phyloP scores from a whole-genome alignment of 2,888 invertebrate genomes.

The Sclerodermus sp. region DNA sequence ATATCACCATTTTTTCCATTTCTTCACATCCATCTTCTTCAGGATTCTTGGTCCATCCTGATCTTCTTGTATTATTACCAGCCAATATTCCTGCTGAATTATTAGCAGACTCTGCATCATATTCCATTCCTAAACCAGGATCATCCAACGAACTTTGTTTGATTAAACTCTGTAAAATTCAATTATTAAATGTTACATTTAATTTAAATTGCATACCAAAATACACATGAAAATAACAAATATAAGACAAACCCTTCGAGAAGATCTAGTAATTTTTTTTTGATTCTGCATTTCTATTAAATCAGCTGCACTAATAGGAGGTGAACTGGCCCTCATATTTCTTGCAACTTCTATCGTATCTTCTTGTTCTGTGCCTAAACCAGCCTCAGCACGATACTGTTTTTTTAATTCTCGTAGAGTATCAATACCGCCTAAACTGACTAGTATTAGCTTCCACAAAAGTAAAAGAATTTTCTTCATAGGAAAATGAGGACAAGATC shows the following conservation, averaged over 20 bases:
- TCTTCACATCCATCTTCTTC: constrained; percentile 47
- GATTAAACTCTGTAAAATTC: constrained; percentile 69
- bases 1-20: constrained; percentile 55
- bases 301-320: constrained; percentile 90
- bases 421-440: constrained; percentile 89
- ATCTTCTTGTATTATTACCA: too few species aligned
- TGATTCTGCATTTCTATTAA: constrained; percentile 84
- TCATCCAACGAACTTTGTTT: constrained; percentile 93
- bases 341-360: constrained; percentile 94
- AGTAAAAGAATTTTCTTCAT: constrained; percentile 96
- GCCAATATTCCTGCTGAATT: constrained; percentile 55
- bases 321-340: constrained; percentile 92
- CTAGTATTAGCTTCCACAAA: constrained; percentile 92
- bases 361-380: constrained; percentile 78
- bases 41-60: too few species aligned
- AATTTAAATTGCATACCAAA: not conserved
- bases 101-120: constrained; percentile 30
- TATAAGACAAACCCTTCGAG: constrained; percentile 63
- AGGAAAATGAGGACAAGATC: constrained; percentile 94
- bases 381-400: constrained; percentile 69
- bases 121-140: constrained; percentile 63
- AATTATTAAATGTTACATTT: constrained; percentile 2
- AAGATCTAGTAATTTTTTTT: constrained; percentile 71
- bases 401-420: constrained; percentile 78
- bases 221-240: constrained; percentile 8